Base-by-base conservation (phyloP, 30 jellyfish, hydroid and myxozoan genomes). In the Haliclystus octoradiatus region DNA sequence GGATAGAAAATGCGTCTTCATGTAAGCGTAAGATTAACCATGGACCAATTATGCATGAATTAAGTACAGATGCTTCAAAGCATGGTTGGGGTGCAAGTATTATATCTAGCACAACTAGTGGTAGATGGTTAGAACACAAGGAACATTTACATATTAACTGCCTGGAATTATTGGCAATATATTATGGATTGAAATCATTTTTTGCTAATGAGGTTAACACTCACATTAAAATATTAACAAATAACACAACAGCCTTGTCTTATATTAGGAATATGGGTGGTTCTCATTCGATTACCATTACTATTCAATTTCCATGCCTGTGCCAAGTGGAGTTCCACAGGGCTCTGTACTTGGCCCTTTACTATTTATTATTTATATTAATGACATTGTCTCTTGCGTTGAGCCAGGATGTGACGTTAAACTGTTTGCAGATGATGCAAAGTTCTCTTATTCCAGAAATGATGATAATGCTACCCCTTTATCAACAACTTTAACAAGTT, bases 241-340 rank as follows among this genome's bases (percentile, higher is more conserved):
- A 71, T 53, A 71, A 71, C 53, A 71, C 76, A 1, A 71, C 82
- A 50, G 64, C 83, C 2, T 33, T 68, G 69, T 33, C 69, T n/a
- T n/a, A n/a, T n/a, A n/a, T n/a, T n/a, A n/a, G n/a, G n/a, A n/a
- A n/a, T n/a, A n/a, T n/a, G n/a, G n/a, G n/a, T n/a, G n/a, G n/a
- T n/a, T n/a, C n/a, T n/a, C n/a, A n/a, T n/a, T n/a, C n/a, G n/a
- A n/a, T n/a, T n/a, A n/a, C n/a, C n/a, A n/a, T n/a, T n/a, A n/a
- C n/a, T n/a, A n/a, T n/a, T n/a, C n/a, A n/a, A n/a, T n/a, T n/a
- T n/a, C n/a, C n/a, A n/a, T n/a, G n/a, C n/a, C n/a, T n/a, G n/a
- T n/a, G n/a, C n/a, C n/a, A n/a, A n/a, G n/a, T n/a, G n/a, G n/a
- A n/a, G n/a, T n/a, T n/a, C n/a, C n/a, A n/a, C n/a, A n/a, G n/a